A percentile compares a stretch with the other conserved stretches of the same genome.
Evolutionary conservation across 2,888 invertebrate species (phyloP).

Genomic region (Sphaerophoria taeniata): DNA sequence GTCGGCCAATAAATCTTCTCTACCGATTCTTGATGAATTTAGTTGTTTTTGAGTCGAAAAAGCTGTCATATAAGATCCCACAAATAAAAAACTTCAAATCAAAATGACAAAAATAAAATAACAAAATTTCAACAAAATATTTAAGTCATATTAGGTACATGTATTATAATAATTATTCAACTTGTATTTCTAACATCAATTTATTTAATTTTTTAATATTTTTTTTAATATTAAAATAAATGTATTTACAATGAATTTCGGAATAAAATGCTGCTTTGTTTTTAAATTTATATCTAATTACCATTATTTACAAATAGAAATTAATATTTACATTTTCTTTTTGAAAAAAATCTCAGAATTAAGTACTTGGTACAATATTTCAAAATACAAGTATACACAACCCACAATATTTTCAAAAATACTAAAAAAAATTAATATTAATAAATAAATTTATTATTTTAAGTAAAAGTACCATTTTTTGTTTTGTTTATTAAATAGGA

Average conservation of each 20-base stretch:
- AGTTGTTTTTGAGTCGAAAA: not conserved
- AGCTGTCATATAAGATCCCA: not conserved
- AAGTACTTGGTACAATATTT: constrained; percentile 57
- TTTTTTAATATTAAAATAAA: constrained; percentile 24
- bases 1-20: too few species aligned
- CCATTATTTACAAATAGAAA: constrained; percentile 39
- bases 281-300: constrained; percentile 11
- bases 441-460: constrained; percentile 32
- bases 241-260: constrained; percentile 59
- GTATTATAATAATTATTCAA: constrained; percentile 69
- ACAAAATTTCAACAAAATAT: constrained; percentile 11
- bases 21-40: too few species aligned
- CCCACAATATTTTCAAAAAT: constrained; percentile 19
- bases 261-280: constrained; percentile 6
- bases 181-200: constrained; percentile 43
- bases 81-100: not conserved
- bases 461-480: constrained; percentile 1
- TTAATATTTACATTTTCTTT: constrained; percentile 27
- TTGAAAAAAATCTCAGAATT: constrained; percentile 23
- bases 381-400: constrained; percentile 46
- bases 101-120: not conserved
- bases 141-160: constrained; percentile 63
- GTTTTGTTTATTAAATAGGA: constrained; percentile 52
- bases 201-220: constrained; percentile 30
- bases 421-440: constrained; percentile 27